Base-by-base conservation (phyloP, 2,797 vertebrate species). In the Danio jaintianensis region DNA sequence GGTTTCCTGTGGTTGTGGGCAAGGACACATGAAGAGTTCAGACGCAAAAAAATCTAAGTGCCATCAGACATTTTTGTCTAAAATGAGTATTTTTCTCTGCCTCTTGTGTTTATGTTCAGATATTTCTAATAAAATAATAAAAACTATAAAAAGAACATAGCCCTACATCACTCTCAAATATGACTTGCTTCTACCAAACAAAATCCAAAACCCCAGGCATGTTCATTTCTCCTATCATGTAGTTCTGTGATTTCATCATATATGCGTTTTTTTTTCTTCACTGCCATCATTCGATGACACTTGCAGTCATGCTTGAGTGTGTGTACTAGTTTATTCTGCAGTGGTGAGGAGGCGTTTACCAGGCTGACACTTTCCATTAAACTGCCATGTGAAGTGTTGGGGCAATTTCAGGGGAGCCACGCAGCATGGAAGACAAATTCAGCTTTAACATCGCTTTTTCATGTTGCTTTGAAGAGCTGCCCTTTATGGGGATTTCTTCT, bases 241-340 rank as follows among this genome's bases (percentile, higher is more conserved):
- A 50, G 45, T 45, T 63, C 20, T 38, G 45, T 45, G 22, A 36
- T 63, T 74, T 68, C 55, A 75, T 80, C 47, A 47, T 61, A 53
- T 64, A 75, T 67, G 40, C 22, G 18, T 22, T 80, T 72, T 55
- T 69, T 82, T 29, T 3, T 29, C 83, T 84, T 63, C 66, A 56
- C 80, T 64, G 18, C 16, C 89, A 72, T 83, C 80, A 75, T 75
- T 81, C 38, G 2, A 64, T 83, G 87, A 88, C 80, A 76, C 66
- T 29, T 86, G 79, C 86, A 90, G 83, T 89, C 84, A 87, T 87
- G 88, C 88, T 89, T 87, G 87, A 69, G 66, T 83, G 82, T 85
- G 83, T 87, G 85, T 90, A 91, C 84, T 86, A 87, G 89, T 88
- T 88, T 42, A 7, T 77, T 82, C 86, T 88, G 50, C 48, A 45